Conservation (phyloP, 2,888 invertebrate genomes). For the Philonicus albiceps region DNA sequence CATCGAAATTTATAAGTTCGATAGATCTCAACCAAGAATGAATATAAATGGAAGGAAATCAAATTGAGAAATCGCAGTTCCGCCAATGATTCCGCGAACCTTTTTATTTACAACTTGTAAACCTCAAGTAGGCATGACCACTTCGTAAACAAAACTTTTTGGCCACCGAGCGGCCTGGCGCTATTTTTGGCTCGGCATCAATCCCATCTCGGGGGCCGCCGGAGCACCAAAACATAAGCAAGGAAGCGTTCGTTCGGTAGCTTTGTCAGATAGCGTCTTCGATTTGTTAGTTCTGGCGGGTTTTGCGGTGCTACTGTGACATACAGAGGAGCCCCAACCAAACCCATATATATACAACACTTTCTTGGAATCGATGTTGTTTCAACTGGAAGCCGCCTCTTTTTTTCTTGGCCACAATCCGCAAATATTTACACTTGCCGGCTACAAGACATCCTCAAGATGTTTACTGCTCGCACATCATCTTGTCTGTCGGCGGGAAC, state of each 20-base stretch:
- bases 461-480: conserved; percentile 18
- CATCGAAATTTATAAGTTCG: not conserved
- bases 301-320: not conserved
- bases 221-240: not conserved
- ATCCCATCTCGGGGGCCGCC: not conserved
- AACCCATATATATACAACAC: not conserved
- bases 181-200: not conserved
- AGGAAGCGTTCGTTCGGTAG: not conserved
- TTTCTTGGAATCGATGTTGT: conserved; percentile 7
- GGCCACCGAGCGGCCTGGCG: not conserved
- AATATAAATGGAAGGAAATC: not conserved
- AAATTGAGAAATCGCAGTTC: not conserved
- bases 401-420: conserved; percentile 3
- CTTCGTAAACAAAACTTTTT: not conserved
- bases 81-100: not conserved
- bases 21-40: not conserved
- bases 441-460: not conserved
- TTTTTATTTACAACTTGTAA: not conserved
- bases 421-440: conserved; percentile 23
- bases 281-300: not conserved
- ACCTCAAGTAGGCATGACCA: not conserved
- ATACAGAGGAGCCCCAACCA: not conserved
- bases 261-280: not conserved
- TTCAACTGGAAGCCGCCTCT: not conserved
- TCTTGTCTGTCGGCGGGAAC: not conserved